Evolutionary conservation across 2,797 vertebrate species (phyloP).

Genomic region (Hybognathus amarus): DNA sequence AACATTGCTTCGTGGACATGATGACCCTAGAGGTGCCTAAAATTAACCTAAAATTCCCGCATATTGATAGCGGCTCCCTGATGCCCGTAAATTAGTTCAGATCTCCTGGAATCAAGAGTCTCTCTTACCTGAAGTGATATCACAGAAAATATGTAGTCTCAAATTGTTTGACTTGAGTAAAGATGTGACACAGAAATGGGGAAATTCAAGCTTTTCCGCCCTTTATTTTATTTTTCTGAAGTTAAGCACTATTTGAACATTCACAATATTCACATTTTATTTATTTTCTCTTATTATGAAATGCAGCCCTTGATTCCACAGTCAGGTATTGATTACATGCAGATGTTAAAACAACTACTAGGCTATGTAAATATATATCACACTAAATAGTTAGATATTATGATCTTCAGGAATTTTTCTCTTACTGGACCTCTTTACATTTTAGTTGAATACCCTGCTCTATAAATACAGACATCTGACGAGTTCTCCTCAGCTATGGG

Average conservation of each 20-base stretch:
- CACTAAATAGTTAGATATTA: neutral
- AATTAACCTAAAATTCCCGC: too few relatives aligned
- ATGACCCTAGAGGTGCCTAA: too few relatives aligned
- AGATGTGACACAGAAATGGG: neutral
- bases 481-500: too few relatives aligned
- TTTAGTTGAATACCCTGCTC: too few relatives aligned
- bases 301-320: neutral
- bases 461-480: too few relatives aligned
- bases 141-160: neutral
- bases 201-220: neutral
- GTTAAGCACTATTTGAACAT: neutral
- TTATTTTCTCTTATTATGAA: neutral
- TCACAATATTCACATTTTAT: neutral
- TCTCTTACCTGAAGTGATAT: neutral
- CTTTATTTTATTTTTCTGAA: neutral
- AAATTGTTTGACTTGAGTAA: neutral
- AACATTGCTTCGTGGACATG: too few relatives aligned
- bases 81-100: too few relatives aligned
- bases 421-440: neutral
- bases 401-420: neutral
- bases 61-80: too few relatives aligned
- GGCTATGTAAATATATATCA: conserved; percentile 1
- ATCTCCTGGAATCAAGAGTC: too few relatives aligned
- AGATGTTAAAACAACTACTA: neutral
- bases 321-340: neutral